Conservation (phyloP, 2,113 vertebrate genomes). For the Mirza zaza region DNA sequence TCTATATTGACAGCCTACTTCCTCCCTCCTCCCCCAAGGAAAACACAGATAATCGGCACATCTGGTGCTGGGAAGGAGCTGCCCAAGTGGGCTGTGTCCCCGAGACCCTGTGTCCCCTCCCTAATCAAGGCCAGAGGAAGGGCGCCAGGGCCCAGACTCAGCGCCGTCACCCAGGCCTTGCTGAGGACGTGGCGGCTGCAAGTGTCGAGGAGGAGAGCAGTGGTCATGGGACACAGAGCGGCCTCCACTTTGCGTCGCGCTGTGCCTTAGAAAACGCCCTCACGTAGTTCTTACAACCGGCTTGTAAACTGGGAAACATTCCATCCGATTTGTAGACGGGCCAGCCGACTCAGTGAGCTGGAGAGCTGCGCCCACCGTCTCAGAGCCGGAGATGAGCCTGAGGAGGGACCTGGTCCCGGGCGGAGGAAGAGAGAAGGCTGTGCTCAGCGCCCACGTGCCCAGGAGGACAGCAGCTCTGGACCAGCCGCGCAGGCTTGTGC, state of each 20-base stretch:
- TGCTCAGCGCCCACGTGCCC: background rate
- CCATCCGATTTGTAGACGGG: accelerated
- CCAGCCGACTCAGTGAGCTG: background rate
- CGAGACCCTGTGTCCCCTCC: background rate
- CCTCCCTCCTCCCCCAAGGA: conserved; percentile 39
- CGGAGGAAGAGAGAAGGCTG: background rate
- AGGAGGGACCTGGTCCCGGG: background rate
- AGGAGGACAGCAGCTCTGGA: background rate
- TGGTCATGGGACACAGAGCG: accelerated
- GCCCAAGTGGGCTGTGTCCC: background rate
- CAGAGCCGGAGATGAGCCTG: background rate
- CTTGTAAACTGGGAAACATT: background rate
- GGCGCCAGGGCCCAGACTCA: too few species aligned
- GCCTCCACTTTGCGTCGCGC: accelerated
- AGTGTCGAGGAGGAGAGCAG: background rate
- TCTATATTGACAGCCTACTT: conserved; percentile 28
- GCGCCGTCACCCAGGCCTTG: background rate
- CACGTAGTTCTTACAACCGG: background rate
- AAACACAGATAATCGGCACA: conserved; percentile 48
- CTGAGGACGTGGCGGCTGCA: background rate
- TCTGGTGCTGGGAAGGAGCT: background rate
- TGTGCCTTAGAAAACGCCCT: too few species aligned
- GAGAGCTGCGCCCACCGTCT: background rate
- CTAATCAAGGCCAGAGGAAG: conserved; percentile 39
- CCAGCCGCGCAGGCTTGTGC: background rate